Base-by-base conservation (phyloP, 2,888 invertebrate genomes). In the Apamea crenata region DNA sequence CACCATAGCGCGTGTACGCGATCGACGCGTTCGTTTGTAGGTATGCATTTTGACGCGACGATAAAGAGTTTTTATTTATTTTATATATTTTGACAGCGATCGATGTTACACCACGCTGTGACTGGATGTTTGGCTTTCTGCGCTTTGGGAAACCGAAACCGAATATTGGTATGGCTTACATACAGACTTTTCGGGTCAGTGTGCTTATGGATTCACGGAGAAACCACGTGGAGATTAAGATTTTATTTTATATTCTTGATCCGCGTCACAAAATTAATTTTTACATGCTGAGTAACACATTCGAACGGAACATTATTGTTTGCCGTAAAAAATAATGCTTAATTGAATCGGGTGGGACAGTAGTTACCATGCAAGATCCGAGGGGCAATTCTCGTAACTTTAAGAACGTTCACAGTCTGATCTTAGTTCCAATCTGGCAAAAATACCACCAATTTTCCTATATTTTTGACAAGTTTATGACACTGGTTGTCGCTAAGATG, bases 161-260 rank as follows among this genome's bases (percentile, higher is more conserved):
- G 32, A 36, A 77, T 77, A 80, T 80, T 83, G 40, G 67, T 83
- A 44, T 83, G 50, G 16, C 80, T 56, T 82, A 77, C 66, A 83
- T 16, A 32, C 66, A 32, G 0, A 0, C 25, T 8, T 44, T 67
- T n/a, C 16, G 59, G 56, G 66, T 36, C 79, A 56, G 32, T n/a
- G 29, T 56, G 25, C n/a, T 36, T 71, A 18, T 50, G 32, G 16
- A 32, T 32, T 59, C 66, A 61, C 67, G 59, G 66, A 77, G 66
- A 80, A 50, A 76, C n/a, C 5, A 44, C 21, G 6, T 16, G 16
- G 1, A 7, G 8, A 5, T 82, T 66, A 40, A 59, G 32, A n/a
- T 47, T 47, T 40, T 67, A 50, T 29, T 6, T 47, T 36, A 36
- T 29, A 56, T 56, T 18, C 36, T 56, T 65, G 21, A 25, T 47